Evolutionary conservation across 2,113 vertebrate species (phyloP).

Genomic region (Kryptolebias marmoratus): DNA sequence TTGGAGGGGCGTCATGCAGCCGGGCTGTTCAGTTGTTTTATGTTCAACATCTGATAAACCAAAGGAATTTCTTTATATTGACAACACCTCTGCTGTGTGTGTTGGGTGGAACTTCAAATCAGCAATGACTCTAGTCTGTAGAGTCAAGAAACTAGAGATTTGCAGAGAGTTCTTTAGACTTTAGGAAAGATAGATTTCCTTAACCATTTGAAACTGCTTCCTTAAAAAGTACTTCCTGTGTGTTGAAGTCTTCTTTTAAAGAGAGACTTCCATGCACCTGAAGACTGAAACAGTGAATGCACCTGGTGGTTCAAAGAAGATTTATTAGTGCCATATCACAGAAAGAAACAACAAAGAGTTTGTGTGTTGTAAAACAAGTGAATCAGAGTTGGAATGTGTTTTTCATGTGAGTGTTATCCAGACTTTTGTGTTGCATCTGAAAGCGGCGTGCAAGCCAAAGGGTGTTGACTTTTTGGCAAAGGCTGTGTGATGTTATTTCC

Average conservation of each 20-base stretch:
- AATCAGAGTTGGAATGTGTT: constrained; percentile 18
- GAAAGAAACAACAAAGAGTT: neutral
- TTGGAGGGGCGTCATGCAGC: neutral
- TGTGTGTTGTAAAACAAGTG: constrained; percentile 8
- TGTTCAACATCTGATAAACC: neutral
- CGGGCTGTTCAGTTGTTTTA: neutral
- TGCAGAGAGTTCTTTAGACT: neutral
- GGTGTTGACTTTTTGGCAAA: constrained; percentile 63
- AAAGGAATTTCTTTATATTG: neutral
- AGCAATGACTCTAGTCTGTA: neutral
- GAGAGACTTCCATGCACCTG: neutral
- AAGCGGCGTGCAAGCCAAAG: constrained; percentile 46
- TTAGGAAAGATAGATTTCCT: neutral
- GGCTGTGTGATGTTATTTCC: constrained; percentile 51
- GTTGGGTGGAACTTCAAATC: neutral
- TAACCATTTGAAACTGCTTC: neutral
- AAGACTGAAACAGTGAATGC: neutral
- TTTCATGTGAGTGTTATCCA: neutral
- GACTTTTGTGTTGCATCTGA: constrained; percentile 35
- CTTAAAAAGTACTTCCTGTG: neutral
- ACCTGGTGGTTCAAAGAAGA: neutral
- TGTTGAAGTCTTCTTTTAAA: too few species aligned
- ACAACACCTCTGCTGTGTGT: neutral
- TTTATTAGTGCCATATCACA: neutral
- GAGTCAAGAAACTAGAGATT: neutral